Base-by-base conservation (phyloP, 2,888 invertebrate genomes). In the Pseudococcus longispinus region DNA sequence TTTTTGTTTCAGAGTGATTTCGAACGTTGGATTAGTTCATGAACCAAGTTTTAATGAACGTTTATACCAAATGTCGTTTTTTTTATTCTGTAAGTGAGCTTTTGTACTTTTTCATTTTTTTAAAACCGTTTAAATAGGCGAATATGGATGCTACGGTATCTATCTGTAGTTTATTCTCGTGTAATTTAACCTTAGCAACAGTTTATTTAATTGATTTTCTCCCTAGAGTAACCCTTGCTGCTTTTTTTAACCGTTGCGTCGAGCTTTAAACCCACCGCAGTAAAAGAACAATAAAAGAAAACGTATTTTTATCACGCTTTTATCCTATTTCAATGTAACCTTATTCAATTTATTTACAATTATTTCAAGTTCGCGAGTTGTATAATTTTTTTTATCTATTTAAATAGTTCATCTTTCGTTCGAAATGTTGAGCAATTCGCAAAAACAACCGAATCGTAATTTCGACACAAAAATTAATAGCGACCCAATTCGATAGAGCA, bases 1-100 rank as follows among this genome's bases (percentile, higher is more conserved):
- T 80, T 80, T 80, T 23, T 80, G 77, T 80, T 80, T 42, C 77
- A 80, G 77, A 42, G 77, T 37, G 77, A 77, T 37, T 80, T 80
- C 13, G 37, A 37, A 42, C 77, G 37, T 80, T 42, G 77, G 37
- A n/a, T 80, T 42, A 80, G 42, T 80, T 42, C 42, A 80, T 23
- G 60, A 70, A 85, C 42, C 29, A 86, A 77, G 86, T 86, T 86
- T 86, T 86, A 77, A 77, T 86, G 80, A 32, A 51, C 86, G 20
- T 46, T 74, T 29, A 37, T 42, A 42, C 80, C 86, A 86, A 44
- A 86, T 86, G 86, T 86, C 86, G 86, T 46, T 86, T 51, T 74
- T 86, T 26, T 32, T 86, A 77, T 20, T 86, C 77, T 32, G 86
- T 86, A 55, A 86, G 86, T 86, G n/a, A 18, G 23, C 26, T 70